These are phyloP conservation scores for Helobdella robusta DNA, from an alignment of 2,888 invertebrate genomes.

Conservation along the genomic window DNA sequence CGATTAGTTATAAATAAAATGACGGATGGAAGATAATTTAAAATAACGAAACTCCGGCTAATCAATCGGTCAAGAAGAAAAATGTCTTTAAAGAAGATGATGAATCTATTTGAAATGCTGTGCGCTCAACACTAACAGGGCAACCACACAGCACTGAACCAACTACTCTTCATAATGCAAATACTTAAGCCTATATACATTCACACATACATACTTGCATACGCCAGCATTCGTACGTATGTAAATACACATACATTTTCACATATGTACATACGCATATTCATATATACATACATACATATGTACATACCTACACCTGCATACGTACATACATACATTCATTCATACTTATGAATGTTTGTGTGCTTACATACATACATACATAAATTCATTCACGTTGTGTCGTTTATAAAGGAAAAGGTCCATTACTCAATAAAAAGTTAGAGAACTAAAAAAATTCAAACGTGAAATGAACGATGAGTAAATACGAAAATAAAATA, in stretches of 20 bases:
- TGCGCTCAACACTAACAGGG: no score
- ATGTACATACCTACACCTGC: neutral
- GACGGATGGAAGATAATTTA: no score
- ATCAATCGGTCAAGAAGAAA: no score
- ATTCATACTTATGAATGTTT: neutral
- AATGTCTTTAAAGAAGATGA: no score
- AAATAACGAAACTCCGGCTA: no score
- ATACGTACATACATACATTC: conserved; percentile 1
- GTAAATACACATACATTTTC: conserved; percentile 10
- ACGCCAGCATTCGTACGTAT: neutral
- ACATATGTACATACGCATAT: conserved; percentile 9
- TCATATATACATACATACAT: conserved; percentile 24
- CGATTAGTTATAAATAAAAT: no score
- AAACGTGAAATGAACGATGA: neutral
- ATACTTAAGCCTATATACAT: conserved; percentile 1
- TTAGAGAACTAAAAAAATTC: neutral
- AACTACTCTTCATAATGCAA: no score
- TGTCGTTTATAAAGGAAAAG: no score
- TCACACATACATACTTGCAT: conserved; percentile 16
- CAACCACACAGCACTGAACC: no score
- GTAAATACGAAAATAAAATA: neutral
- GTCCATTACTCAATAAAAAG: conserved; percentile 8
- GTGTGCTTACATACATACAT: conserved; percentile 19
- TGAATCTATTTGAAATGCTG: no score
- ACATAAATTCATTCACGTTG: conserved; percentile 15